Conservation (phyloP, 2,797 vertebrate species). For the Capromys pilorides region DNA sequence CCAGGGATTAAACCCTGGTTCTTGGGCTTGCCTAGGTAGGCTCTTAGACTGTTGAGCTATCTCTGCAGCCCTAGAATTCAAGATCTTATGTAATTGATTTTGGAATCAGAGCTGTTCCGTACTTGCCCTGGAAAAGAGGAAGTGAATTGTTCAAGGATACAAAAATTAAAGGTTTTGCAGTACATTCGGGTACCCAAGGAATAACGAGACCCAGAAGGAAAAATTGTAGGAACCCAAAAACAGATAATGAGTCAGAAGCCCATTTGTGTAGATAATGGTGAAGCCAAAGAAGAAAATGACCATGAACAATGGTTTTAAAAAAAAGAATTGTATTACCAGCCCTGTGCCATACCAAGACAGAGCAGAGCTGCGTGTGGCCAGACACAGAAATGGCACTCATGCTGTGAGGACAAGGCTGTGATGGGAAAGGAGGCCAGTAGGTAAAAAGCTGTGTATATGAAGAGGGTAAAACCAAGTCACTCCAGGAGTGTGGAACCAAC, state of each 20-base stretch:
- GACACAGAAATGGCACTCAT: neutral
- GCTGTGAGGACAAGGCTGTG: neutral
- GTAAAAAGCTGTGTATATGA: rapidly evolving
- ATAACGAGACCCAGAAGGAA: neutral
- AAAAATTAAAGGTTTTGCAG: neutral
- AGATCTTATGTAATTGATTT: neutral
- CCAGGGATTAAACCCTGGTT: too few species aligned
- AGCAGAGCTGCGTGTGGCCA: rapidly evolving
- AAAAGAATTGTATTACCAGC: neutral
- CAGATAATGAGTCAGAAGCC: rapidly evolving
- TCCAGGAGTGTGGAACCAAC: neutral
- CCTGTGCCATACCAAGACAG: neutral
- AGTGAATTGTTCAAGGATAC: neutral
- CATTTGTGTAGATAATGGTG: neutral
- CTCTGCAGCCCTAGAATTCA: neutral
- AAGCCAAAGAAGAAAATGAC: neutral
- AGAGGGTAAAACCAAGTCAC: neutral
- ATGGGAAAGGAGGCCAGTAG: rapidly evolving
- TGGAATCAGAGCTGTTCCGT: too few species aligned
- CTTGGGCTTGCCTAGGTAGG: too few species aligned
- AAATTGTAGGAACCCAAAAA: neutral
- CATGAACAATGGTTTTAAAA: neutral
- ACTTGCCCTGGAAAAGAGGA: neutral
- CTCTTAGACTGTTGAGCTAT: neutral
- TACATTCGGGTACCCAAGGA: neutral